Base-by-base conservation (phyloP, 2,888 invertebrate species). In the Cryptosula pallasiana region DNA sequence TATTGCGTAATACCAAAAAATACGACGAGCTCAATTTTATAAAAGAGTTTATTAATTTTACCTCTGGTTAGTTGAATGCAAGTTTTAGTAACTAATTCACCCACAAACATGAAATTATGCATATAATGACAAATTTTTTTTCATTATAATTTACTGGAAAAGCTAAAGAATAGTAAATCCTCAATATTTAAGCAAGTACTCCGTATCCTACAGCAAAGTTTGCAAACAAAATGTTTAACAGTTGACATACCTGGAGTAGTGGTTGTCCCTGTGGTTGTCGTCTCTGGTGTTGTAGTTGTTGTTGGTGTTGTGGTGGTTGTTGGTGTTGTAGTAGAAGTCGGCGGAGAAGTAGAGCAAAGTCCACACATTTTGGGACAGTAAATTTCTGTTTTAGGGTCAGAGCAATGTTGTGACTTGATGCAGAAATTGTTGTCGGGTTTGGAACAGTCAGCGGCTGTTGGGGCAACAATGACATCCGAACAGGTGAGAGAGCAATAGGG, bases 341-440 rank as follows among this genome's bases (percentile, higher is more conserved):
- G 9, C 5, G 58, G 9, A 23, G 70, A 45, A 35, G 70, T 35
- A 25, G 5, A n/a, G 32, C 63, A 63, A 3, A 63, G 34, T 5
- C 63, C 63, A 63, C 63, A 63, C 32, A 63, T 9, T 16, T 63
- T 63, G 2, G 63, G 63, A 63, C 63, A 63, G 32, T 63, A 63
- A 9, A 63, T 27, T 13, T 32, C 13, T 27, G 3, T 20, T 16
- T 32, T 2, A 27, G 2, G 16, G 27, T 63, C 32, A 5, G 27
- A 9, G 27, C 63, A 63, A 32, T 63, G n/a, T n/a, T n/a, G 63
- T 16, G 13, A 9, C 9, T 20, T 27, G 13, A 63, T 5, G 27
- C 63, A 63, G 5, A 63, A 27, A 32, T 34, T 63, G 32, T 63
- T 27, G 34, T 63, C 63, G 2, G 63, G 63, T 27, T 63, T 63